Percentiles rank a stretch among this genome's conserved stretches.
These are phyloP conservation scores for Dolichallabes microphthalmus DNA, from an alignment of 2,113 vertebrate species.

Conservation along the genomic window DNA sequence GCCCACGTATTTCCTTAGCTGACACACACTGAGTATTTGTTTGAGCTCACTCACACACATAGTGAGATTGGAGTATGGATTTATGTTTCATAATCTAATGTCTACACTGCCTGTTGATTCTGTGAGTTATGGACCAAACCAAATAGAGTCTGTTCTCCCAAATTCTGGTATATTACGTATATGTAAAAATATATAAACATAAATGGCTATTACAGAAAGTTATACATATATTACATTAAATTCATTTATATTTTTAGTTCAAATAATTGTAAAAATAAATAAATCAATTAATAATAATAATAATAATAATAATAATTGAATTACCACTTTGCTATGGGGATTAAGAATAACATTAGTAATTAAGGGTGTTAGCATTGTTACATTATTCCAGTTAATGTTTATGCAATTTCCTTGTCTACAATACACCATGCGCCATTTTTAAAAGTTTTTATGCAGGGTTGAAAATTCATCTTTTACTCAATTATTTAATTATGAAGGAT, in stretches of 20 bases:
- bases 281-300: not conserved
- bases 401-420: not conserved
- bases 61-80: not conserved
- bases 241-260: not conserved
- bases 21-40: not conserved
- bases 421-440: not conserved
- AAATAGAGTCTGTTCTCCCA: not conserved
- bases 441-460: not conserved
- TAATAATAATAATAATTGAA: too few species aligned
- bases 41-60: not conserved
- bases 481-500: not conserved
- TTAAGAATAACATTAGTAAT: not conserved
- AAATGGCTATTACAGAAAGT: not conserved
- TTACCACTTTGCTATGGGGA: constrained; percentile 1
- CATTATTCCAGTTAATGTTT: constrained; percentile 17
- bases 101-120: not conserved
- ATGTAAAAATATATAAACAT: not conserved
- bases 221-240: not conserved
- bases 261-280: not conserved
- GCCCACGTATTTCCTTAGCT: not conserved
- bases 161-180: not conserved
- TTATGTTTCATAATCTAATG: not conserved
- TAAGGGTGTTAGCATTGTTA: not conserved
- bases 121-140: not conserved
- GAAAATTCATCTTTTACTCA: not conserved